Conservation (phyloP, 1,140 invertebrate species). For the Cherax quadricarinatus region DNA sequence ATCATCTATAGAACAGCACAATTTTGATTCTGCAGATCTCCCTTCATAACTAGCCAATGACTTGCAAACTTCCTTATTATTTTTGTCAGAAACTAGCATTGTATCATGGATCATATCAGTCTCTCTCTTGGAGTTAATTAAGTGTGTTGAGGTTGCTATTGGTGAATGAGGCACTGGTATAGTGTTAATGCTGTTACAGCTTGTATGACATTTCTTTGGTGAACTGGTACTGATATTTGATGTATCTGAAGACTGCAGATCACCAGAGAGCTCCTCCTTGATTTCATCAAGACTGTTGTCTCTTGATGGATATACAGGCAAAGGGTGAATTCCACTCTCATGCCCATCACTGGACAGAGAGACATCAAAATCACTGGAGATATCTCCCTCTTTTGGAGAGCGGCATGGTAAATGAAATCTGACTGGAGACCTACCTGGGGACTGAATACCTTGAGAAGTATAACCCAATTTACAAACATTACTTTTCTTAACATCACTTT, state of each 20-base stretch:
- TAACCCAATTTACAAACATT: background rate
- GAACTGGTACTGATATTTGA: conserved; percentile 54
- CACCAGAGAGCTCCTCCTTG: conserved; percentile 49
- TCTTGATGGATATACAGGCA: conserved; percentile 29
- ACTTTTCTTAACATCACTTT: background rate
- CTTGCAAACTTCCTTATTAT: background rate
- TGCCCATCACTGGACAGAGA: conserved; percentile 48
- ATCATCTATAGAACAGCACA: background rate
- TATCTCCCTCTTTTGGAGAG: conserved; percentile 25
- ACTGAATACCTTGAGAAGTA: background rate
- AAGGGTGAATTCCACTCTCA: conserved; percentile 60
- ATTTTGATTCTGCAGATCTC: background rate
- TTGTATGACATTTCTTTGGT: conserved; percentile 18
- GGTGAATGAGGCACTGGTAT: conserved; percentile 34
- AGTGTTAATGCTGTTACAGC: background rate
- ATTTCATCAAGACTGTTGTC: conserved; percentile 65
- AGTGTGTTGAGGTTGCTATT: background rate
- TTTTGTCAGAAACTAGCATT: background rate
- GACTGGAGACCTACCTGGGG: conserved; percentile 20
- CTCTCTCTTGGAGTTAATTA: background rate
- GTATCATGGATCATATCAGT: background rate
- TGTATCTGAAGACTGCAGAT: conserved; percentile 23
- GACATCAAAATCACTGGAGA: conserved; percentile 62
- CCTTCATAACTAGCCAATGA: background rate
- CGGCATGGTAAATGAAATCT: background rate